Evolutionary conservation across 1,140 invertebrate genomes (phyloP).

Genomic region (Drosophila erecta): DNA sequence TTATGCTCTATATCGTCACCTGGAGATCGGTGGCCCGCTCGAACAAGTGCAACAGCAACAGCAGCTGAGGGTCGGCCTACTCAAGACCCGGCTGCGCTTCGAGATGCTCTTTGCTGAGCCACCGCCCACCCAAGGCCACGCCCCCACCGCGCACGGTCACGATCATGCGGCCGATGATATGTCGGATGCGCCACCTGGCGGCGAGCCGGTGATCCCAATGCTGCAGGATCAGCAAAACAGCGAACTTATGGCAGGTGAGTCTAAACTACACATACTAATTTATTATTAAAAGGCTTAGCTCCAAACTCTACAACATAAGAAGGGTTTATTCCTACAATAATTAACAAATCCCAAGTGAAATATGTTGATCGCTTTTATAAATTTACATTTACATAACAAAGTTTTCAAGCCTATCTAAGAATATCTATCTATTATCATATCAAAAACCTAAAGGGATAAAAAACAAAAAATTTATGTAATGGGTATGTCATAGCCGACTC

Average conservation of each 20-base stretch:
- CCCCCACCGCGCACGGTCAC: constrained; percentile 19
- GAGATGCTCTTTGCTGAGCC: constrained; percentile 74
- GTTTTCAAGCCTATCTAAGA: too few relatives aligned
- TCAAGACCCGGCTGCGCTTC: constrained; percentile 56
- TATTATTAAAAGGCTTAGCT: too few relatives aligned
- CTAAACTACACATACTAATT: background rate
- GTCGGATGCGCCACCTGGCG: constrained; percentile 8
- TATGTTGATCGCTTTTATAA: too few relatives aligned
- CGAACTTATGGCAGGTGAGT: constrained; percentile 58
- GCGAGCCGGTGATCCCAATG: constrained; percentile 39
- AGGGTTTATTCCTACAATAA: too few relatives aligned
- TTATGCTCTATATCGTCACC: constrained; percentile 82
- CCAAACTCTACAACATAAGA: too few relatives aligned
- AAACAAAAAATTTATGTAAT: background rate
- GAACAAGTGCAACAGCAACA: constrained; percentile 82
- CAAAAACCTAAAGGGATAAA: too few relatives aligned
- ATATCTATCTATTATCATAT: too few relatives aligned
- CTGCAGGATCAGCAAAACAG: constrained; percentile 60
- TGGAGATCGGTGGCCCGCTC: constrained; percentile 74
- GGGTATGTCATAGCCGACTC: background rate
- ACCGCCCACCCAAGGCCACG: constrained; percentile 37
- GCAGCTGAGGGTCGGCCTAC: constrained; percentile 71
- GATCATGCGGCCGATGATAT: constrained; percentile 25
- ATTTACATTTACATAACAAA: too few relatives aligned
- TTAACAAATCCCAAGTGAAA: too few relatives aligned